phyloP scores from a whole-genome alignment of 92 coral and sea anemone genomes.

The Palythoa grandiflora region DNA sequence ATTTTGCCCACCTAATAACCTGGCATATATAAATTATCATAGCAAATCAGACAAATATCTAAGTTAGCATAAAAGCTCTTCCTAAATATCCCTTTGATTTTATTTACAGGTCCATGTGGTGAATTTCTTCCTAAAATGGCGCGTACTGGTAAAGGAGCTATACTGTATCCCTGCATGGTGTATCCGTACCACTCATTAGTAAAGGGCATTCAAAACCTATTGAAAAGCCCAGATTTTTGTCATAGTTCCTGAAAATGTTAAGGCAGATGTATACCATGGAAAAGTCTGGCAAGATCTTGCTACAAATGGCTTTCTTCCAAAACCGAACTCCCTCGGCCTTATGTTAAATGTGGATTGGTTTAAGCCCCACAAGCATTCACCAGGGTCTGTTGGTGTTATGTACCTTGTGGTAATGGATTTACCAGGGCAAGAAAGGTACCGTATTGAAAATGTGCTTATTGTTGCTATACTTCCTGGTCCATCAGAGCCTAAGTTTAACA shows the following conservation, averaged over 20 bases:
- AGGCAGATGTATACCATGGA: slow-evolving; percentile 43
- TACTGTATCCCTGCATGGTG: slow-evolving; percentile 73
- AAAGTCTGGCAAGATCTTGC: slow-evolving; percentile 66
- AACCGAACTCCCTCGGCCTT: slow-evolving; percentile 52
- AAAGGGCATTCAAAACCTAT: neutral
- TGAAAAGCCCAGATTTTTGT: neutral
- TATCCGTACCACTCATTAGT: slow-evolving; percentile 58
- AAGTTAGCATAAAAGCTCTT: neutral
- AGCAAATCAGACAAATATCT: neutral
- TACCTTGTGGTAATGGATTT: slow-evolving; percentile 67
- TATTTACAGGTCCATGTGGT: slow-evolving; percentile 40
- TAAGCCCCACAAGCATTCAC: slow-evolving; percentile 72
- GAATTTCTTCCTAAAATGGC: slow-evolving; percentile 72
- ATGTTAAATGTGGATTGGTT: slow-evolving; percentile 78
- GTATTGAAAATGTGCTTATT: slow-evolving; percentile 70
- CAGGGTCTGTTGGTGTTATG: slow-evolving; percentile 73
- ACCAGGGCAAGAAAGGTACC: slow-evolving; percentile 68
- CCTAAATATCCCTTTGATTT: neutral
- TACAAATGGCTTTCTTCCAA: slow-evolving; percentile 33
- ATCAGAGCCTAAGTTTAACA: slow-evolving; percentile 64
- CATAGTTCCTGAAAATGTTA: slow-evolving; percentile 28
- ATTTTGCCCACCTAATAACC: neutral
- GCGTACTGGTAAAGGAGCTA: slow-evolving; percentile 46
- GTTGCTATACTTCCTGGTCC: slow-evolving; percentile 82
- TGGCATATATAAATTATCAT: neutral